Evolutionary conservation across 2,888 invertebrate genomes (phyloP), one percentile per base, ranked within the genome.

Genomic region (Tetranychus truncatus): DNA sequence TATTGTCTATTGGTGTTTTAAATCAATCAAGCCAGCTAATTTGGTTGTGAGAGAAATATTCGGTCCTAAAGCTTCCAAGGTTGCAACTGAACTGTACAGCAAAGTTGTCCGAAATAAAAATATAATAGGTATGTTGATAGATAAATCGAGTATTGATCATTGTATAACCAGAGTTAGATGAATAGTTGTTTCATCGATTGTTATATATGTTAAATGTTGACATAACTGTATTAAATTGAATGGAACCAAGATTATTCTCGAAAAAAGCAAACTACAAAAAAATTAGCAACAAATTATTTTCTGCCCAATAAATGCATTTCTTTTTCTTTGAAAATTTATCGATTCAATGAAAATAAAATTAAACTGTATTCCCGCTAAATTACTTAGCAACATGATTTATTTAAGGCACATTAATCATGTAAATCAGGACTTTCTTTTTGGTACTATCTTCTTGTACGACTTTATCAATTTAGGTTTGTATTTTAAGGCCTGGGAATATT

Each of bases 401-500:
- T 34, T 34, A 55, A 55, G 55, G 55, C 55, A 55, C 55, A 55
- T 34, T 34, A 34, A 34, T 3, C 34, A 34, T 34, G 34, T 34
- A 34, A 34, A 34, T 34, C 34, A 34, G 34, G 3, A 4, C 34
- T 34, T 34, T 34, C 34, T 66, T 66, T 73, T 66, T 76, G 66
- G 65, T 74, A 65, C 34, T 18, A 69, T 65, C 20, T 24, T 65
- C 18, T 20, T 74, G 45, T 45, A 44, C 21, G 67, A 55, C 34
- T 67, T 9, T 15, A 55, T 55, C 55, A 55, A 55, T 15, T 55
- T 55, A 15, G 80, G 80, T 75, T 87, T 84, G 82, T 88, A 92
- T 74, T 85, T 88, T 8, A 93, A 81, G 93, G 84, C 81, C 88
- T 88, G 1, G 88, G 85, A 55, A 83, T 95, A 95, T 79, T 85